Conservation (phyloP, 1,140 invertebrate species). For the Schlechtendalia chinensis region DNA sequence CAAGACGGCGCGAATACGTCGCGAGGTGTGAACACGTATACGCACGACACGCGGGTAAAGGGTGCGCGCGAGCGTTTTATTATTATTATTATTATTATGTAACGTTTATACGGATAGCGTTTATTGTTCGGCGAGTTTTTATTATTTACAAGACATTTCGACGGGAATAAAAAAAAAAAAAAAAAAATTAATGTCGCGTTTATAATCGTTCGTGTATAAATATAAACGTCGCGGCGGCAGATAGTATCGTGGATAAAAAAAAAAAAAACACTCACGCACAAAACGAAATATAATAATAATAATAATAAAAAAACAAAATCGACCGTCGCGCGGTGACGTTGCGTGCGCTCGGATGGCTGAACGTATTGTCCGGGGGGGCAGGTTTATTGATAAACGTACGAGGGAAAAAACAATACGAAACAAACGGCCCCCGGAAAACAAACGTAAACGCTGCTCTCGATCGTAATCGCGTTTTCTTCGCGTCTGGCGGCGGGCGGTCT, state of each 20-base stretch:
- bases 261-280: no score
- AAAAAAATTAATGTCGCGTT: constrained; percentile 37
- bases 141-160: neutral
- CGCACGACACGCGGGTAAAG: neutral
- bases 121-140: neutral
- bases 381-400: constrained; percentile 40
- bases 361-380: constrained; percentile 12
- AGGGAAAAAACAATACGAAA: constrained; percentile 5
- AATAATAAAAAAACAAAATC: constrained; percentile 15
- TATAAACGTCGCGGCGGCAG: neutral
- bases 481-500: neutral
- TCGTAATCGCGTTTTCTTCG: constrained; percentile 44
- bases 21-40: constrained; percentile 21
- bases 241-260: constrained; percentile 13
- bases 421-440: constrained; percentile 33
- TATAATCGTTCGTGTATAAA: constrained; percentile 6
- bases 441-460: no score
- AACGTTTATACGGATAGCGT: constrained; percentile 21
- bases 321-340: neutral
- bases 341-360: constrained; percentile 17
- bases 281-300: neutral
- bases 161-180: constrained; percentile 9
- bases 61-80: constrained; percentile 23
- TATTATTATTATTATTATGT: constrained; percentile 7
- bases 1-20: constrained; percentile 10